These are phyloP conservation scores for Cherax destructor DNA, from an alignment of 1,140 invertebrate species.

Conservation along the genomic window DNA sequence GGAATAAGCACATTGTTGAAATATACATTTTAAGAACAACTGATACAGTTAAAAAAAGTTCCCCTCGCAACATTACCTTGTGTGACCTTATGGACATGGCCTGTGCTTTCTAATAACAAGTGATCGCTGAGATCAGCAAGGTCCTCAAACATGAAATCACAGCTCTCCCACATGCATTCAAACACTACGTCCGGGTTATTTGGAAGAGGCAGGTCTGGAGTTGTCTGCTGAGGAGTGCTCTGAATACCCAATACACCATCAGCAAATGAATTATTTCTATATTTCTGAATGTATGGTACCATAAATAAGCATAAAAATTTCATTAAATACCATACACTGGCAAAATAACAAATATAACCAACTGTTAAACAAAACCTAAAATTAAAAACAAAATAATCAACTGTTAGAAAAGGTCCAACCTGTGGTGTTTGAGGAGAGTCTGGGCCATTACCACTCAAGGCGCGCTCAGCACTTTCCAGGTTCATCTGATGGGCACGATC, in stretches of 20 bases:
- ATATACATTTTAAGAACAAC: too few species aligned
- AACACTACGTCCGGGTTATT: slow-evolving; percentile 80
- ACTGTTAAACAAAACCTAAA: background rate
- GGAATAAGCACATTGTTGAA: too few species aligned
- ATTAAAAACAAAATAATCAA: background rate
- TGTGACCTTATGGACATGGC: slow-evolving; percentile 78
- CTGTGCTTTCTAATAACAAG: slow-evolving; percentile 84
- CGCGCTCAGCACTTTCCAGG: slow-evolving; percentile 79
- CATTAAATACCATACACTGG: too few species aligned
- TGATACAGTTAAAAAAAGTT: too few species aligned
- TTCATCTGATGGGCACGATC: slow-evolving; percentile 91
- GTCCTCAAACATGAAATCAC: slow-evolving; percentile 96
- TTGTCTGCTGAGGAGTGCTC: background rate
- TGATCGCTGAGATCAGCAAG: slow-evolving; percentile 92
- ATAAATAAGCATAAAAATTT: too few species aligned
- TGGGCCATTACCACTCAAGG: slow-evolving; percentile 66
- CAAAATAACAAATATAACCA: background rate
- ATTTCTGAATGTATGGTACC: background rate
- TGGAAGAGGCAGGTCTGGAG: slow-evolving; percentile 65
- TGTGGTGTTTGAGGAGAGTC: slow-evolving; percentile 67
- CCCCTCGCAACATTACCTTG: slow-evolving; percentile 71
- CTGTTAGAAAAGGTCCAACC: background rate
- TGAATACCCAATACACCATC: background rate
- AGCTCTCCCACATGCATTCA: slow-evolving; percentile 94
- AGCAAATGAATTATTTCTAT: background rate